A percentile compares a stretch with the other conserved stretches of the same genome.
phyloP scores from a whole-genome alignment of 2,888 invertebrate genomes.

The Xestobium rufovillosum region DNA sequence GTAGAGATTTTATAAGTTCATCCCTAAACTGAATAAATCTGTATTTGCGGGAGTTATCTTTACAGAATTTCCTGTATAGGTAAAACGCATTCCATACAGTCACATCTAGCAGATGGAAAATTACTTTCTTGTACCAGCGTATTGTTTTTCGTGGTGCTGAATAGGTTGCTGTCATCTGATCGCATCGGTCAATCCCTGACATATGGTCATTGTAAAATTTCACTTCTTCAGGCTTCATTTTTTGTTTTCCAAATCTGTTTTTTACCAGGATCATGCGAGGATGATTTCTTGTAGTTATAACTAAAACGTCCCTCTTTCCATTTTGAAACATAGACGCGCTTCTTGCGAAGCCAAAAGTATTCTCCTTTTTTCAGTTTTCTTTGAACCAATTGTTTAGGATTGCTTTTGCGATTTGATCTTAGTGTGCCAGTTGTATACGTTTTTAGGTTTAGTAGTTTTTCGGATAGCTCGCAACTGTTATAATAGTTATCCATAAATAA shows the following conservation, averaged over 20 bases:
- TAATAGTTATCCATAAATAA: conserved; percentile 28
- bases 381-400: conserved; percentile 16
- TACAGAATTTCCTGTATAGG: too few species aligned
- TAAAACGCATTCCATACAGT: too few species aligned
- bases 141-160: conserved; percentile 16
- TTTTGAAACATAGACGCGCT: conserved; percentile 10
- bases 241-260: conserved; percentile 18
- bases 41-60: too few species aligned
- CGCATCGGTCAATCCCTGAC: conserved; percentile 20
- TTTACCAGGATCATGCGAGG: neutral
- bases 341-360: conserved; percentile 13
- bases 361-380: conserved; percentile 17
- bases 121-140: conserved; percentile 17
- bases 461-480: conserved; percentile 21
- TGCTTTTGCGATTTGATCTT: conserved; percentile 18
- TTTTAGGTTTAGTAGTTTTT: conserved; percentile 16
- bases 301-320: conserved; percentile 4
- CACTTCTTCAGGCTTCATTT: conserved; percentile 18
- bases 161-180: conserved; percentile 19
- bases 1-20: too few species aligned
- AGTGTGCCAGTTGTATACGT: conserved; percentile 24
- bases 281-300: neutral
- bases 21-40: too few species aligned
- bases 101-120: conserved; percentile 18
- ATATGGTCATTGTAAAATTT: conserved; percentile 20